Conservation (phyloP, 2,888 invertebrate species). For the Hofmannophila pseudospretella region DNA sequence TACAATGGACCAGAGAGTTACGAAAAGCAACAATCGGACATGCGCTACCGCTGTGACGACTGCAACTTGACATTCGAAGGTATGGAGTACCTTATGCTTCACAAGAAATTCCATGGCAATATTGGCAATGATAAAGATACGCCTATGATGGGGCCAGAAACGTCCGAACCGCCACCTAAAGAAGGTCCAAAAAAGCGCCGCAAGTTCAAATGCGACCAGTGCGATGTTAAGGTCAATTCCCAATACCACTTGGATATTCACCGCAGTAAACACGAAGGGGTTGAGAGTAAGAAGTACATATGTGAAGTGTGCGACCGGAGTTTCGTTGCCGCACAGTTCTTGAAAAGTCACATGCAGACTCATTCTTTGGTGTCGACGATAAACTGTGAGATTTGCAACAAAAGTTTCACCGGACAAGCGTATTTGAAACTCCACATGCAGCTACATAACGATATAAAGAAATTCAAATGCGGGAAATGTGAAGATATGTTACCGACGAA, state of each 20-base stretch:
- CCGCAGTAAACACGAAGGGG: constrained; percentile 67
- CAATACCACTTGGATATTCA: constrained; percentile 71
- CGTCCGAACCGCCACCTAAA: constrained; percentile 21
- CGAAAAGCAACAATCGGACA: constrained; percentile 50
- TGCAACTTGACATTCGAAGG: constrained; percentile 67
- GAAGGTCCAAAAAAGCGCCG: constrained; percentile 60
- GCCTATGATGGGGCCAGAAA: constrained; percentile 49
- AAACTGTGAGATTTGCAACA: constrained; percentile 66
- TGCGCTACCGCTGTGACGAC: constrained; percentile 59
- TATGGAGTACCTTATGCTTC: constrained; percentile 63
- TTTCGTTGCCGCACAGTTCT: constrained; percentile 68
- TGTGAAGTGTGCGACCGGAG: constrained; percentile 68
- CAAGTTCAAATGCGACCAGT: constrained; percentile 67
- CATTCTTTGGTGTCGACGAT: constrained; percentile 63
- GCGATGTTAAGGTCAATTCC: constrained; percentile 69
- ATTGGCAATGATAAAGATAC: constrained; percentile 64
- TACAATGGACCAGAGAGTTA: constrained; percentile 55
- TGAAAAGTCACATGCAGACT: constrained; percentile 71
- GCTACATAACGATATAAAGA: constrained; percentile 67
- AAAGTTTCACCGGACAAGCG: constrained; percentile 68
- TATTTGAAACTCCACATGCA: constrained; percentile 71
- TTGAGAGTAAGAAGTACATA: constrained; percentile 56
- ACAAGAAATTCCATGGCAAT: constrained; percentile 68
- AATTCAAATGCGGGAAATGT: constrained; percentile 69
- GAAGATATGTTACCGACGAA: constrained; percentile 72